These are phyloP conservation scores for Xestoiulus laeticollis DNA, from an alignment of 2,888 invertebrate species.

Conservation along the genomic window DNA sequence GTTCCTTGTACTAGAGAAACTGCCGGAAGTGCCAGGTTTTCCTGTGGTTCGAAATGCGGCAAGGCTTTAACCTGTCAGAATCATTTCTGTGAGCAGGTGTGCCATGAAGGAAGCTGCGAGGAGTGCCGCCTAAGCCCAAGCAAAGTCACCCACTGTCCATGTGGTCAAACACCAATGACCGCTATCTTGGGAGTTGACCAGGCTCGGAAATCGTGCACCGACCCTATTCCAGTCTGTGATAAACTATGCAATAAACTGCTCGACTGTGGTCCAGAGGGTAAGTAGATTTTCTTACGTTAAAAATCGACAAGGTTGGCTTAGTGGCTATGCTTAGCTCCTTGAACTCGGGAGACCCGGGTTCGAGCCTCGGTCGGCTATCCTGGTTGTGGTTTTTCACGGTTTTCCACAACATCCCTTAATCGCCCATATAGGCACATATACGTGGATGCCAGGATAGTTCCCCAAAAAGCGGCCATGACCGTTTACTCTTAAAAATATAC, in stretches of 20 bases:
- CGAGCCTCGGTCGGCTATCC: too few relatives aligned
- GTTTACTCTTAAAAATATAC: too few relatives aligned
- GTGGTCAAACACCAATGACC: conserved; percentile 73
- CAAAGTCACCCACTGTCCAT: conserved; percentile 76
- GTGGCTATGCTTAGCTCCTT: too few relatives aligned
- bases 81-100: conserved; percentile 75
- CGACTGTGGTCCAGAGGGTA: conserved; percentile 72
- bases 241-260: conserved; percentile 72
- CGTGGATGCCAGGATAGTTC: too few relatives aligned
- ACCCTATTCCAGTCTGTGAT: conserved; percentile 84
- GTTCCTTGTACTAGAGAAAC: conserved; percentile 72
- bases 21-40: conserved; percentile 67
- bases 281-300: not conserved
- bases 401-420: too few relatives aligned
- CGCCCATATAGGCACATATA: too few relatives aligned
- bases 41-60: conserved; percentile 73
- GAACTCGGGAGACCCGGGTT: too few relatives aligned
- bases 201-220: conserved; percentile 75
- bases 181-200: conserved; percentile 60
- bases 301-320: too few relatives aligned
- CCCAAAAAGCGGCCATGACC: too few relatives aligned
- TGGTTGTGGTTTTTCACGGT: too few relatives aligned
- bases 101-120: conserved; percentile 76
- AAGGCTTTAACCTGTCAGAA: conserved; percentile 72
- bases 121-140: conserved; percentile 73